Percentiles rank a stretch among this genome's conserved stretches.
Conservation (phyloP, 2,888 invertebrate species). For the Phengaris alcon region DNA sequence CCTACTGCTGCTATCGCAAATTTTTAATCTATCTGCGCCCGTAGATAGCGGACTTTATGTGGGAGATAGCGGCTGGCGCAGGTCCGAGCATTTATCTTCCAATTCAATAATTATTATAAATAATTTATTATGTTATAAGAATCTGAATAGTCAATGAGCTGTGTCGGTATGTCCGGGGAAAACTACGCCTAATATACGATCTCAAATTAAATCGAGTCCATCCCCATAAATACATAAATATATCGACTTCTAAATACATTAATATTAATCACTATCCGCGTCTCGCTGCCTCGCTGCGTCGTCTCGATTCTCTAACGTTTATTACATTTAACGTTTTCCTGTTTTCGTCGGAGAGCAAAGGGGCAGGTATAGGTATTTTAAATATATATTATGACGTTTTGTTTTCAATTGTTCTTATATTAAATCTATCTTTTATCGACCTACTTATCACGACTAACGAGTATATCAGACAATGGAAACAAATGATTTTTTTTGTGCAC, state of each 20-base stretch:
- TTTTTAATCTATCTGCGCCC: background rate
- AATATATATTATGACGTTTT: background rate
- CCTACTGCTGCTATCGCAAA: too few species aligned
- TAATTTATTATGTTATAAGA: background rate
- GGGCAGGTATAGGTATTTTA: background rate
- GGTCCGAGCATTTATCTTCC: background rate
- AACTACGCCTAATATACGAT: background rate
- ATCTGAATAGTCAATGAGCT: background rate
- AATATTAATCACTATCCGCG: background rate
- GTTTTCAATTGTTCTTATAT: background rate
- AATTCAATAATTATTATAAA: slow-evolving; percentile 8
- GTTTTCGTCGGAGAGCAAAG: background rate
- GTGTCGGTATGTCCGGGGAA: background rate
- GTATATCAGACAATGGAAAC: slow-evolving; percentile 1
- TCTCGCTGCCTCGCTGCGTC: too few species aligned
- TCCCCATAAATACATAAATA: background rate
- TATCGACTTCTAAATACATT: background rate
- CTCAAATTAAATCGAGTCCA: background rate
- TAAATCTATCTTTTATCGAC: background rate
- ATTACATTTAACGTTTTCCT: background rate
- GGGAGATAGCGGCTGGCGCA: background rate
- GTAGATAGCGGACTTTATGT: background rate
- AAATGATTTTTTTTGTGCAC: slow-evolving; percentile 1
- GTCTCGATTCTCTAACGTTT: background rate
- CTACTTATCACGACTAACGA: background rate